Conservation (phyloP, 2,797 vertebrate genomes). For the Buceros bicornis region DNA sequence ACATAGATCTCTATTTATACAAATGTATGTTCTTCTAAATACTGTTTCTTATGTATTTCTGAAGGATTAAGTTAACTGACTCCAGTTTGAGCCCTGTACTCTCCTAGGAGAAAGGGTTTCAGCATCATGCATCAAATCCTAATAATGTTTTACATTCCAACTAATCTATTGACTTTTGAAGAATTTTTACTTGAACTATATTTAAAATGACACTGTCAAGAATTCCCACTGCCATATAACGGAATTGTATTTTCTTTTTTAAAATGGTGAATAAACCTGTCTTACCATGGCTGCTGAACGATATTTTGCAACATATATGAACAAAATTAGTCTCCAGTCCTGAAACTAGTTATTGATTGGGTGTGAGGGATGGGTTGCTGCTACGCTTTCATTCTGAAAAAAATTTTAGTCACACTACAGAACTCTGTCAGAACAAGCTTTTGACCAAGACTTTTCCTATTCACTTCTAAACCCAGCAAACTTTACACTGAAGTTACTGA, state of each 20-base stretch:
- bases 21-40: not conserved
- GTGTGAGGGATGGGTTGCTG: fast-evolving
- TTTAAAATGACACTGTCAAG: not conserved
- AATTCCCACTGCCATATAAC: not conserved
- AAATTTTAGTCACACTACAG: not conserved
- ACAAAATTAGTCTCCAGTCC: not conserved
- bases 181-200: not conserved
- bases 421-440: not conserved
- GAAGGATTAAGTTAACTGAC: not conserved
- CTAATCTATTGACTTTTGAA: not conserved
- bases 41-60: not conserved
- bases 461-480: not conserved
- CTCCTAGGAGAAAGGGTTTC: not conserved
- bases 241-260: not conserved
- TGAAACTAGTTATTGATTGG: not conserved
- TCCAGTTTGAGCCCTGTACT: not conserved
- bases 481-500: not conserved
- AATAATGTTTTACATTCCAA: not conserved
- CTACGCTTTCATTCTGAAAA: not conserved
- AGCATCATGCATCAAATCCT: not conserved
- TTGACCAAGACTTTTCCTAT: not conserved
- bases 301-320: not conserved
- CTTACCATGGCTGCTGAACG: not conserved
- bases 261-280: not conserved
- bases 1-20: not conserved